Conservation (phyloP, 2,797 vertebrate species). For the Ciconia nigra region DNA sequence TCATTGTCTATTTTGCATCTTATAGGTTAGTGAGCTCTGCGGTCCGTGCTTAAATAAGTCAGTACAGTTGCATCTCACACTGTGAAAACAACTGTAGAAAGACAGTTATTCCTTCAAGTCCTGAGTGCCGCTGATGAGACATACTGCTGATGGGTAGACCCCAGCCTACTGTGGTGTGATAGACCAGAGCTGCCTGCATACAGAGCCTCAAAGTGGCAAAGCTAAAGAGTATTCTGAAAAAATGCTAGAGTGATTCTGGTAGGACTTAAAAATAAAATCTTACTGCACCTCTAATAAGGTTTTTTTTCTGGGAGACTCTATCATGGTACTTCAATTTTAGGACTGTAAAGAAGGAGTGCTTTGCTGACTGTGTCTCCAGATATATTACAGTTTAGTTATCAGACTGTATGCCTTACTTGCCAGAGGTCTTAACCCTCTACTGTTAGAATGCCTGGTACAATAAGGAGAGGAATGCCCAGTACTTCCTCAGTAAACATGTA, state of each 20-base stretch:
- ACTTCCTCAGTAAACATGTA: not conserved
- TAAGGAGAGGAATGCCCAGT: not conserved
- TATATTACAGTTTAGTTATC: not conserved
- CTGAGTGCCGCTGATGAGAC: not conserved
- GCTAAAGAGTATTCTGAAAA: not conserved
- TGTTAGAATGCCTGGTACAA: not conserved
- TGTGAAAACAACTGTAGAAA: not conserved
- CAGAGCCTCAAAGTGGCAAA: rapidly evolving
- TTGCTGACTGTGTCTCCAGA: not conserved
- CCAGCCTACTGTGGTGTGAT: not conserved
- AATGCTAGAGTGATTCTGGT: not conserved
- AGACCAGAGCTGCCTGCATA: not conserved
- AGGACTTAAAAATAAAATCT: not conserved
- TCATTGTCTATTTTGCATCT: not conserved
- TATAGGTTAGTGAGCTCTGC: rapidly evolving
- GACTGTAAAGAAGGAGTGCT: not conserved
- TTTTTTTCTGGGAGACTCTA: not conserved
- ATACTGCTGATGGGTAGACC: not conserved
- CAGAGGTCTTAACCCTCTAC: not conserved
- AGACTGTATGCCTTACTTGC: not conserved
- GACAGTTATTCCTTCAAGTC: not conserved
- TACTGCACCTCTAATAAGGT: not conserved
- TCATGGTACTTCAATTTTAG: not conserved
- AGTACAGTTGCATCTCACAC: not conserved
- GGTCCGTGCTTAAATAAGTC: not conserved